Percentiles rank a stretch among this genome's conserved stretches.
Conservation (phyloP, 2,888 invertebrate genomes). For the Dasysyrphus albostriatus region DNA sequence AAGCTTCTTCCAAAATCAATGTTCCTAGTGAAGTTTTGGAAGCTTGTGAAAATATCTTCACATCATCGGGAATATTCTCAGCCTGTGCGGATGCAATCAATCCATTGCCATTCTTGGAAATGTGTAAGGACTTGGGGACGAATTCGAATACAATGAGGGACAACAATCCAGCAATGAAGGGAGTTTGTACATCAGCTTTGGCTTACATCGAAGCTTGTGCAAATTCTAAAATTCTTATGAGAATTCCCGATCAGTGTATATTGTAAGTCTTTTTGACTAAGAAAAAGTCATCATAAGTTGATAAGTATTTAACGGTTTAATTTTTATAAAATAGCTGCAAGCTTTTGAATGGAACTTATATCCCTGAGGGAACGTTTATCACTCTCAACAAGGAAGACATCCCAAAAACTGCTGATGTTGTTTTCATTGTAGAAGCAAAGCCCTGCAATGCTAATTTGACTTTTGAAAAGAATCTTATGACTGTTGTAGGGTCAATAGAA, state of each 20-base stretch:
- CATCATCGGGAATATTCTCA: slow-evolving; percentile 87
- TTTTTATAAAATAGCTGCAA: slow-evolving; percentile 86
- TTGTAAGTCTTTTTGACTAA: slow-evolving; percentile 85
- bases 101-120: slow-evolving; percentile 86
- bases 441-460: slow-evolving; percentile 90
- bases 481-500: slow-evolving; percentile 88
- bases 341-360: slow-evolving; percentile 87
- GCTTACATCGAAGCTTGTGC: slow-evolving; percentile 93
- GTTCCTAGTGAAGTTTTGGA: slow-evolving; percentile 78
- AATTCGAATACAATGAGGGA: slow-evolving; percentile 80
- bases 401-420: slow-evolving; percentile 91
- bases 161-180: slow-evolving; percentile 81
- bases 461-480: slow-evolving; percentile 88
- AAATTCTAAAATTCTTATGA: slow-evolving; percentile 89
- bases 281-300: too few relatives aligned
- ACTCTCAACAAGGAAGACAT: slow-evolving; percentile 86
- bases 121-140: slow-evolving; percentile 86
- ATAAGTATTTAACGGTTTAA: background rate
- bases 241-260: slow-evolving; percentile 92
- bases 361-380: slow-evolving; percentile 91
- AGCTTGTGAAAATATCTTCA: slow-evolving; percentile 88
- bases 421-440: slow-evolving; percentile 95
- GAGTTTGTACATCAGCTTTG: slow-evolving; percentile 90
- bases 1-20: background rate
- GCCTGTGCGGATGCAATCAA: slow-evolving; percentile 89